Evolutionary conservation across 2,113 vertebrate species (phyloP), one percentile per base, ranked within the genome.

Genomic region (Anarrhichthys ocellatus): DNA sequence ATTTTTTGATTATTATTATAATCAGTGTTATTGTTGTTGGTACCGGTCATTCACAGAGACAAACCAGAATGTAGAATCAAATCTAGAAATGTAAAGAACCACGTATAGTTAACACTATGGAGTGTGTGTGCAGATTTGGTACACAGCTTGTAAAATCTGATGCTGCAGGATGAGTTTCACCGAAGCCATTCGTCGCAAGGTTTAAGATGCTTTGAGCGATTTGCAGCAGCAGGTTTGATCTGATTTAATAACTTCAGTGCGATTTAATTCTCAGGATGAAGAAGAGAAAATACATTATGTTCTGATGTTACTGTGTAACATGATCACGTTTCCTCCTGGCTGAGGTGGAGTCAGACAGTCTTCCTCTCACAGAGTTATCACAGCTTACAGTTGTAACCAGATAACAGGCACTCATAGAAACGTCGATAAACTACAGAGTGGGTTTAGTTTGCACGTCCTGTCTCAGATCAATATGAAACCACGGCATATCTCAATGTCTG

Each of bases 291-390:
- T 13, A 52, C 56, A n/a, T 69, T 62, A 63, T 56, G 36, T 38
- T 14, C 63, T 50, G 42, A 40, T 0, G 5, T 65, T 68, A 63
- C 56, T 4, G 59, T 22, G 80, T 34, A 77, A 62, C 61, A 7
- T 8, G 59, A 78, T 65, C 62, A 59, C 40, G 1, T 74, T 80
- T 83, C 73, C 73, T 86, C 36, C 67, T n/a, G 10, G 50, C 84
- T 5, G 24, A 64, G 56, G 46, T 66, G 72, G 8, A 73, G 73
- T 38, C 83, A 58, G 78, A 72, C 64, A 0, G 56, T 54, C 59
- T 61, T 61, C 59, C 59, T 34, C 27, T 59, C 59, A 18, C 56
- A 29, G 24, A 59, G 13, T 15, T 29, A 59, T 59, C 56, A 59
- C 59, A 34, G 59, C 29, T 18, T 61, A 29, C 17, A 32, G 65